Evolutionary conservation across 2,113 vertebrate species (phyloP).

Genomic region (Microcebus tavaratra): DNA sequence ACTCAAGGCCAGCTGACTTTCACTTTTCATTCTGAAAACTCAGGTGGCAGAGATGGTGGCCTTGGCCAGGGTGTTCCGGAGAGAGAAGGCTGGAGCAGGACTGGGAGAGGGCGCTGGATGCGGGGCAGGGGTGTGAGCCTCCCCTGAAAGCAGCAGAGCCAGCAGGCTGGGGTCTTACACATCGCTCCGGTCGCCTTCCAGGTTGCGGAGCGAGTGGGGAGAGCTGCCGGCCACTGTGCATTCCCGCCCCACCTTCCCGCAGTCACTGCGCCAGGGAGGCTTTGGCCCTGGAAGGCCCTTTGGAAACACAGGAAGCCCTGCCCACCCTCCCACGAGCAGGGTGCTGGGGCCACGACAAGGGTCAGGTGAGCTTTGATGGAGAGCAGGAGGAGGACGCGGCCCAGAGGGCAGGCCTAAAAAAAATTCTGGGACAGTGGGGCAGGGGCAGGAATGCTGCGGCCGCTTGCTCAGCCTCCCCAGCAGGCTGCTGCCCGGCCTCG

Average conservation of each 20-base stretch:
- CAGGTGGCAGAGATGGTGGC: rapidly evolving
- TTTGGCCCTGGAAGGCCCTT: not conserved
- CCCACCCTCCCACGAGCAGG: not conserved
- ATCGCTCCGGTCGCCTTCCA: not conserved
- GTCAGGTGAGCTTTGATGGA: not conserved
- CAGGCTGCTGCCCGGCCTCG: not conserved
- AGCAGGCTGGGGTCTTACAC: not conserved
- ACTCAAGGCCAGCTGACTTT: not conserved
- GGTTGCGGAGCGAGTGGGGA: not conserved
- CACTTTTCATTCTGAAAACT: not conserved
- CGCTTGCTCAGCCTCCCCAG: rapidly evolving
- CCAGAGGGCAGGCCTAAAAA: not conserved
- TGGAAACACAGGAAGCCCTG: not conserved
- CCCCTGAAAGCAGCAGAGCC: not conserved
- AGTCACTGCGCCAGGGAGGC: not conserved
- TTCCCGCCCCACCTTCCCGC: too few species aligned
- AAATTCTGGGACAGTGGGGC: not conserved
- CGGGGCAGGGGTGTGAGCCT: not conserved
- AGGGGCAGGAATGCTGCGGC: not conserved
- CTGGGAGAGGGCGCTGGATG: rapidly evolving
- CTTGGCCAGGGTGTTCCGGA: not conserved
- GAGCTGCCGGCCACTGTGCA: rapidly evolving
- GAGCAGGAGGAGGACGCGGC: not conserved
- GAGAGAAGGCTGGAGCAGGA: not conserved
- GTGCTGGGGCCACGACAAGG: not conserved